Percentiles rank a stretch among this genome's conserved stretches.
Evolutionary conservation across 2,888 invertebrate species (phyloP).

Genomic region (Desoria tigrina): DNA sequence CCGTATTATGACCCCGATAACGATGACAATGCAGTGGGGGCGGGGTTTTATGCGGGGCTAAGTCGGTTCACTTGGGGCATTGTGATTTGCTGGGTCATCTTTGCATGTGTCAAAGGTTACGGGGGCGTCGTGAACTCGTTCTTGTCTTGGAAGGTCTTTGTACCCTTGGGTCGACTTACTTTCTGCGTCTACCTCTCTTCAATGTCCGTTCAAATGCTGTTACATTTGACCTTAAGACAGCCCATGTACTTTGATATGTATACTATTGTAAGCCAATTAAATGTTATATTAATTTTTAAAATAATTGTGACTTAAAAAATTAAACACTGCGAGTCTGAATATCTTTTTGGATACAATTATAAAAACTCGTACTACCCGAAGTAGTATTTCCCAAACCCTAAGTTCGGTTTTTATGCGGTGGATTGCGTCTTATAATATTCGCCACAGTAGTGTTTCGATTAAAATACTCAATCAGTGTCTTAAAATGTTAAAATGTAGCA

Average conservation of each 20-base stretch:
- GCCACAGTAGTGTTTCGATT: no score
- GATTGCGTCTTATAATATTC: no score
- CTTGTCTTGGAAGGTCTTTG: conserved; percentile 40
- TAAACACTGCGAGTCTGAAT: no score
- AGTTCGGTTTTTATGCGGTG: no score
- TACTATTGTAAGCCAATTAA: conserved; percentile 28
- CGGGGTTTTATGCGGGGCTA: conserved; percentile 47
- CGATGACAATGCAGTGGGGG: conserved; percentile 18
- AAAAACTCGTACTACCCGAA: no score
- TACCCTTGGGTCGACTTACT: conserved; percentile 39
- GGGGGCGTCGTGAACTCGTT: conserved; percentile 43
- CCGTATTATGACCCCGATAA: conserved; percentile 28
- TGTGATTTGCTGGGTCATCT: no score
- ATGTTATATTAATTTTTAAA: no score
- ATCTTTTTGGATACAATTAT: no score
- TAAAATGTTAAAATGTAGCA: no score
- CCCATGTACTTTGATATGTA: conserved; percentile 35
- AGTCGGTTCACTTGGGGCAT: conserved; percentile 46
- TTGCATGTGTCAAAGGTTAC: conserved; percentile 52
- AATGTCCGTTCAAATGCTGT: conserved; percentile 35
- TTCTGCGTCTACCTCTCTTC: conserved; percentile 41
- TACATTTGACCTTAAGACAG: conserved; percentile 33
- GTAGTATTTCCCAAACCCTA: no score
- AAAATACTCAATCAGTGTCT: no score
- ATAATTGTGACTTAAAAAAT: no score